Percentiles rank a stretch among this genome's conserved stretches.
These are phyloP conservation scores for Silurus lanzhouensis DNA, from an alignment of 2,797 vertebrate species.

Conservation along the genomic window DNA sequence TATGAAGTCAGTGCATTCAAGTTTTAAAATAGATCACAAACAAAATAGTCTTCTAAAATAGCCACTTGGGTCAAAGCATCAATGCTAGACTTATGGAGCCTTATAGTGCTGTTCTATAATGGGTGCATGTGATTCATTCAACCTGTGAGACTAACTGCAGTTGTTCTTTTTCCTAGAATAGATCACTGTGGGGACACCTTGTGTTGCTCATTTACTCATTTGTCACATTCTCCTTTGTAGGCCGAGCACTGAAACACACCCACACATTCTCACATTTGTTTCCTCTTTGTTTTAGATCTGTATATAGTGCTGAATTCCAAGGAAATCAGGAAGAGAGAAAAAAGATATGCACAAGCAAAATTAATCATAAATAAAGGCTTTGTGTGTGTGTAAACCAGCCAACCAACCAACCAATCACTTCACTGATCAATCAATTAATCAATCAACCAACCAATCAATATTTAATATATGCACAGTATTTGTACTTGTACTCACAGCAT, in stretches of 20 bases:
- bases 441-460: background rate
- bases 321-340: background rate
- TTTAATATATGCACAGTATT: background rate
- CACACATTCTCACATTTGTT: slow-evolving; percentile 14
- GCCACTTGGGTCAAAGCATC: background rate
- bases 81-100: background rate
- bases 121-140: slow-evolving; percentile 27
- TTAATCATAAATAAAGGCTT: background rate
- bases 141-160: slow-evolving; percentile 15
- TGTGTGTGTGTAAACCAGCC: background rate
- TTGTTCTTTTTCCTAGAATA: slow-evolving; percentile 44
- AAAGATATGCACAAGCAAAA: background rate
- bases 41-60: background rate
- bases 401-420: background rate
- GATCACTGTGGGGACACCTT: slow-evolving; percentile 18
- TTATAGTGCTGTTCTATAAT: slow-evolving; percentile 12
- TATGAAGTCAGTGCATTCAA: background rate
- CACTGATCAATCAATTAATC: background rate
- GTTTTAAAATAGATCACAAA: background rate
- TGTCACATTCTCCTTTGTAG: slow-evolving; percentile 30
- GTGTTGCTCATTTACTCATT: slow-evolving; percentile 22
- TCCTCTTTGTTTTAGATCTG: background rate
- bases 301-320: background rate
- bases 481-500: too few relatives aligned
- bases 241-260: background rate